Conservation (phyloP, 2,113 vertebrate genomes). For the Platysteira castanea region DNA sequence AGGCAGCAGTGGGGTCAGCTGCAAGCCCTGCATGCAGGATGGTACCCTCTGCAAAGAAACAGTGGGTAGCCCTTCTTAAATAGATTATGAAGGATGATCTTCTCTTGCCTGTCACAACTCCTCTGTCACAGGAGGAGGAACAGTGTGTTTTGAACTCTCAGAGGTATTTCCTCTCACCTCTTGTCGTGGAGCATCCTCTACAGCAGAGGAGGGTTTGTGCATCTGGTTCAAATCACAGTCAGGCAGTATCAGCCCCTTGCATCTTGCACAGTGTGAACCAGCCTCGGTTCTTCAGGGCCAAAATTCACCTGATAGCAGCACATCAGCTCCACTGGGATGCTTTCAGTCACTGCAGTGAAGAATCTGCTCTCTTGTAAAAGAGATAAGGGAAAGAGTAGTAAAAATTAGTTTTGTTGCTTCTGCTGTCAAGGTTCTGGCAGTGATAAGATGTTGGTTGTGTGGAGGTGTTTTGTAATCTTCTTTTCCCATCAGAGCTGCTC, state of each 20-base stretch:
- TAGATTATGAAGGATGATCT: not conserved
- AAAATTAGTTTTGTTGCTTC: not conserved
- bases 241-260: not conserved
- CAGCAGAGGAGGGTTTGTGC: not conserved
- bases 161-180: constrained; percentile 9
- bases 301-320: not conserved
- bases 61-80: not conserved
- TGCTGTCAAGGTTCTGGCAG: not conserved
- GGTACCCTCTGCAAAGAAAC: not conserved
- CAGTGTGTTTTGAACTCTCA: not conserved
- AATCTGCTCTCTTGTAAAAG: not conserved
- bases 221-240: not conserved
- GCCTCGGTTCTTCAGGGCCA: not conserved
- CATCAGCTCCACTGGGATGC: not conserved
- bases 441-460: not conserved
- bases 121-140: not conserved
- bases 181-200: not conserved
- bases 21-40: not conserved
- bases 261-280: not conserved
- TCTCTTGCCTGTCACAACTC: not conserved
- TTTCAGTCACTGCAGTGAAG: not conserved
- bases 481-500: not conserved
- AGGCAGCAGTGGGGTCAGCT: not conserved
- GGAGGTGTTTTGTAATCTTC: not conserved
- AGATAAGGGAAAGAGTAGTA: constrained; percentile 12